phyloP scores from a whole-genome alignment of 1,140 invertebrate genomes.

The Drosophila repletoides region DNA sequence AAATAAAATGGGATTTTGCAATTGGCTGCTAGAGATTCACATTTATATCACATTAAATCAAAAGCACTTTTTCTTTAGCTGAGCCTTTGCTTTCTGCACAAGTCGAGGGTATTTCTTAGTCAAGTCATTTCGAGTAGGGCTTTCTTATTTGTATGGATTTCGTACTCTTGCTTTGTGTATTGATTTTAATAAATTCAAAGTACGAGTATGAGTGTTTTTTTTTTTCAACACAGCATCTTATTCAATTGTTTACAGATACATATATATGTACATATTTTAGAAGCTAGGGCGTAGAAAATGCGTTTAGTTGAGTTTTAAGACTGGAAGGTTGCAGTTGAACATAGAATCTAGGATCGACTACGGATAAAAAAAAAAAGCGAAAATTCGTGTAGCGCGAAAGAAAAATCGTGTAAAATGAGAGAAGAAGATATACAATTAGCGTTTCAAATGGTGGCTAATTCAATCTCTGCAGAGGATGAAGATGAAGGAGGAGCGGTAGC shows the following conservation, averaged over 20 bases:
- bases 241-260: conserved; percentile 35
- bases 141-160: conserved; percentile 6
- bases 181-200: conserved; percentile 68
- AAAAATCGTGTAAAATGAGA: conserved; percentile 83
- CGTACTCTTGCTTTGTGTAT: conserved; percentile 13
- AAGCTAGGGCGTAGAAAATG: conserved; percentile 43
- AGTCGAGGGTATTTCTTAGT: background rate
- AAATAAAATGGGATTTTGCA: too few relatives aligned
- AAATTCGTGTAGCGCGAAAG: too few relatives aligned
- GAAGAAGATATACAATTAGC: conserved; percentile 87
- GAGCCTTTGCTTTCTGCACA: too few relatives aligned
- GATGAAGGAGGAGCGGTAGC: conserved; percentile 19
- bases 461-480: conserved; percentile 78
- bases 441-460: conserved; percentile 85
- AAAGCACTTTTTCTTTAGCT: too few relatives aligned
- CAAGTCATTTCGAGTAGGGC: too few relatives aligned
- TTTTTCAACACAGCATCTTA: conserved; percentile 36
- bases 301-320: conserved; percentile 60
- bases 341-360: conserved; percentile 6
- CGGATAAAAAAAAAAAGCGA: background rate
- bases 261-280: conserved; percentile 63
- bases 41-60: too few relatives aligned
- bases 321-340: conserved; percentile 40
- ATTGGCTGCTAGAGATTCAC: too few relatives aligned
- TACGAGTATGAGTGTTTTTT: conserved; percentile 35